Percentiles rank a stretch among this genome's conserved stretches.
Evolutionary conservation across 2,797 vertebrate species (phyloP).

Genomic region (Protosalanx chinensis): DNA sequence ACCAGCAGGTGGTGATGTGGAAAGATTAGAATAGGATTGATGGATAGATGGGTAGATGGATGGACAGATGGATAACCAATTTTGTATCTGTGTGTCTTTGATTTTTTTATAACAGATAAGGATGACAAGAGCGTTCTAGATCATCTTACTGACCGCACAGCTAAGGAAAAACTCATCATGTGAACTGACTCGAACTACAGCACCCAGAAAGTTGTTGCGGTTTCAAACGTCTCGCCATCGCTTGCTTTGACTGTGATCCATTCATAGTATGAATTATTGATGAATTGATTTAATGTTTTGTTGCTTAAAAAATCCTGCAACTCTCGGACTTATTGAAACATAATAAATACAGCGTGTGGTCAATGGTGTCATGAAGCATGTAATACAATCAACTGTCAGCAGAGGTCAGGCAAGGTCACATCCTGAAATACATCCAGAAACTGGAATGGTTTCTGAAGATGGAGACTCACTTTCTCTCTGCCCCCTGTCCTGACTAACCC

Average conservation of each 20-base stretch:
- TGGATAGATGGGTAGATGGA: neutral
- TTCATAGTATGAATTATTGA: too few relatives aligned
- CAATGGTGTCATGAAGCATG: neutral
- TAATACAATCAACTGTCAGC: constrained; percentile 50
- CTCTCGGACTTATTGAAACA: neutral
- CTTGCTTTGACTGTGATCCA: neutral
- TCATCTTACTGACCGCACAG: constrained; percentile 53
- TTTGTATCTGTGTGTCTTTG: neutral
- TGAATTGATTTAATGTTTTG: neutral
- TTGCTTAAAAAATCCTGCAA: neutral
- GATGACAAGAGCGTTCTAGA: constrained; percentile 63
- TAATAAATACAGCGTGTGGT: neutral
- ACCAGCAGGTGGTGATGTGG: constrained; percentile 26
- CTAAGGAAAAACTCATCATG: constrained; percentile 67
- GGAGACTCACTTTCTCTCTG: too few relatives aligned
- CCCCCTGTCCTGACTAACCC: too few relatives aligned
- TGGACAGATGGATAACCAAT: neutral
- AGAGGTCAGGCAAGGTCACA: constrained; percentile 54
- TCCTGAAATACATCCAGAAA: neutral
- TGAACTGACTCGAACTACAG: neutral
- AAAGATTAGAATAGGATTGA: neutral
- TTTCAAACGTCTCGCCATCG: neutral
- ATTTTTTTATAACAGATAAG: constrained; percentile 62
- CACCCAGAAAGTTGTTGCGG: neutral
- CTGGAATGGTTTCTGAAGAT: constrained; percentile 26